Percentiles rank a stretch among this genome's conserved stretches.
phyloP scores from a whole-genome alignment of 2,888 invertebrate species.

The Cheilosia grossa region DNA sequence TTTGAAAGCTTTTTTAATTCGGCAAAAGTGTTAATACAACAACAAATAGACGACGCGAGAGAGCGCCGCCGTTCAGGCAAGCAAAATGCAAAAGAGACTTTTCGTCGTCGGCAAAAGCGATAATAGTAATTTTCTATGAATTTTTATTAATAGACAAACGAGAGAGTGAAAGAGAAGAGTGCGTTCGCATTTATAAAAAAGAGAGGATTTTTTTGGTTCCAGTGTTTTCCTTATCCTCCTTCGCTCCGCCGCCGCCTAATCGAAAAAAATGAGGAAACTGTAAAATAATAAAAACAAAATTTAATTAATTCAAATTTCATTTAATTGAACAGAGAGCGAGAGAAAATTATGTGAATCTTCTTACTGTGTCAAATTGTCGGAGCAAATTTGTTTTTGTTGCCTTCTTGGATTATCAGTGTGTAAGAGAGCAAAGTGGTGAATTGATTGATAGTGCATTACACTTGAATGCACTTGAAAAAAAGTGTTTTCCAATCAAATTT shows the following conservation, averaged over 20 bases:
- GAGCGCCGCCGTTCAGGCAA: conserved; percentile 20
- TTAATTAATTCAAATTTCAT: conserved; percentile 66
- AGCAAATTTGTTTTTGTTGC: conserved; percentile 22
- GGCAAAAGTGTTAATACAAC: conserved; percentile 41
- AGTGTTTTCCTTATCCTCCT: conserved; percentile 15
- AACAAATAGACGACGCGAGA: conserved; percentile 48
- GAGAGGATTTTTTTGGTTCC: conserved; percentile 10
- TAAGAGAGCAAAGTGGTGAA: conserved; percentile 18
- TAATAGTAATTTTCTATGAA: conserved; percentile 36
- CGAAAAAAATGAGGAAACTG: conserved; percentile 59
- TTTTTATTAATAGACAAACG: conserved; percentile 55
- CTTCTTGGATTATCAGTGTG: conserved; percentile 53
- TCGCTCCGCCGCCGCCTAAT: conserved; percentile 13
- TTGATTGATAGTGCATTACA: conserved; percentile 64
- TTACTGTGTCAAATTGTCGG: conserved; percentile 61
- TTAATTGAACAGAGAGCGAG: conserved; percentile 51
- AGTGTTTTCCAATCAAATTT: conserved; percentile 46
- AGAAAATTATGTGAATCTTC: conserved; percentile 37
- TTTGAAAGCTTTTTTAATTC: conserved; percentile 35
- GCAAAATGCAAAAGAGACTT: conserved; percentile 28
- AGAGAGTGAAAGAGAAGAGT: conserved; percentile 17
- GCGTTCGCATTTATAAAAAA: conserved; percentile 10
- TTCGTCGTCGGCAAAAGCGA: conserved; percentile 49
- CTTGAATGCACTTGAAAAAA: conserved; percentile 63
- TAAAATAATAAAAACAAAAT: conserved; percentile 43